Percentiles rank a stretch among this genome's conserved stretches.
These are phyloP conservation scores for Stigmatopora nigra DNA, from an alignment of 2,113 vertebrate species.

Conservation along the genomic window DNA sequence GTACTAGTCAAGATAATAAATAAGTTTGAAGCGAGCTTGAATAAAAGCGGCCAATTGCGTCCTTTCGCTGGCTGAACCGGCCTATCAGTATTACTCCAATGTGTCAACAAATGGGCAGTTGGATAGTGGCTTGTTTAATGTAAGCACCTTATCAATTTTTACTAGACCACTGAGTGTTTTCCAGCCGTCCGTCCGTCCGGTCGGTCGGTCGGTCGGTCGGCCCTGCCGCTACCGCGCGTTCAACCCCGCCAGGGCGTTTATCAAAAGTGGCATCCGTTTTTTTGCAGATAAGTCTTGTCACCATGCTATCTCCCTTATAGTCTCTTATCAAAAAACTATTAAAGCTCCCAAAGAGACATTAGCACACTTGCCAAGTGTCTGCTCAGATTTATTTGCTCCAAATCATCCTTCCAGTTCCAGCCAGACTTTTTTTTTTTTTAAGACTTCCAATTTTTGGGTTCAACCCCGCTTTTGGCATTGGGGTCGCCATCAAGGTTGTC, in stretches of 20 bases:
- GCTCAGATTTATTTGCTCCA: conserved; percentile 57
- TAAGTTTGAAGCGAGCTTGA: too few species aligned
- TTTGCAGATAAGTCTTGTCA: conserved; percentile 54
- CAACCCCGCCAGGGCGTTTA: conserved; percentile 50
- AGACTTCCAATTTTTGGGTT: not conserved
- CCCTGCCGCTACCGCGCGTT: conserved; percentile 27
- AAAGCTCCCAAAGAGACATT: conserved; percentile 59
- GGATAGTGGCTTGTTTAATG: conserved; percentile 54
- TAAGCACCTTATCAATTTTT: conserved; percentile 54
- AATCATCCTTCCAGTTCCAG: not conserved
- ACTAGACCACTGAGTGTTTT: conserved; percentile 23
- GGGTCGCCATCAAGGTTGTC: not conserved
- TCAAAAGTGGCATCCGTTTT: conserved; percentile 56
- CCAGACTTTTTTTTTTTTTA: not conserved
- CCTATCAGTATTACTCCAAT: conserved; percentile 58
- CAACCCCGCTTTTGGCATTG: not conserved
- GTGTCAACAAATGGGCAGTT: conserved; percentile 57
- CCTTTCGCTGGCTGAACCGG: conserved; percentile 7
- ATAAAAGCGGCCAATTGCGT: too few species aligned
- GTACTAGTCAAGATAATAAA: too few species aligned
- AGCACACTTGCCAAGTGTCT: conserved; percentile 43
- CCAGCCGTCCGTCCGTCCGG: conserved; percentile 12
- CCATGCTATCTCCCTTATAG: conserved; percentile 61
- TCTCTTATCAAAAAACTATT: conserved; percentile 69
- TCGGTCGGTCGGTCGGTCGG: too few species aligned